Conservation (phyloP, 2,113 vertebrate genomes). For the Vulpes lagopus region DNA sequence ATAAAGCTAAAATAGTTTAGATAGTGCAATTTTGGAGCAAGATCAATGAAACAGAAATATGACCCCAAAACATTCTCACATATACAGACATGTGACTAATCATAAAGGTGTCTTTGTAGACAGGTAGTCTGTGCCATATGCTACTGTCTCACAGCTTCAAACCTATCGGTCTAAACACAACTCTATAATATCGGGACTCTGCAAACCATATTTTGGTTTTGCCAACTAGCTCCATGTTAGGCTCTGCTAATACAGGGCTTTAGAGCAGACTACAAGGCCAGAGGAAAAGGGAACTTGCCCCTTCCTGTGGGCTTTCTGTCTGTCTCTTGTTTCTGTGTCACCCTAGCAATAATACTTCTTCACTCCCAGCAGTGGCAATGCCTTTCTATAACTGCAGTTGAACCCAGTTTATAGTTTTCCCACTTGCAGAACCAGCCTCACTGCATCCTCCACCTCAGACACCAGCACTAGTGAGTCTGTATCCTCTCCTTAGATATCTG, state of each 20-base stretch:
- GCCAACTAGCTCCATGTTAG: conserved; percentile 37
- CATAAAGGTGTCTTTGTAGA: conserved; percentile 8
- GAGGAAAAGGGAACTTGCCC: background rate
- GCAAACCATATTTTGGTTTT: conserved; percentile 40
- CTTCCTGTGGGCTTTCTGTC: background rate
- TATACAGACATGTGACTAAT: background rate
- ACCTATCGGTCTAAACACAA: background rate
- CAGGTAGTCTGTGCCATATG: background rate
- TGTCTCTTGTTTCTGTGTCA: background rate
- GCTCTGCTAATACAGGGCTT: background rate
- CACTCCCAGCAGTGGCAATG: background rate
- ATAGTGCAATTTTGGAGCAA: background rate
- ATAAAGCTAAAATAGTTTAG: conserved; percentile 36
- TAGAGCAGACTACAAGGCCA: background rate
- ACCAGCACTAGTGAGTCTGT: background rate
- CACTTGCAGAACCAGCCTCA: background rate
- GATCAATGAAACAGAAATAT: conserved; percentile 25
- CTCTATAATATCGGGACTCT: background rate
- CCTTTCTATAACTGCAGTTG: background rate
- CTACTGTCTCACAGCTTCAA: background rate
- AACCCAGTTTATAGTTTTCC: background rate
- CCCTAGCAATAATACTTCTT: background rate
- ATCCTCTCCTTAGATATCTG: background rate
- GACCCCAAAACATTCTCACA: background rate
- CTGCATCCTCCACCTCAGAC: background rate